Percentiles rank a stretch among this genome's conserved stretches.
These are phyloP conservation scores for Patella pellucida DNA, from an alignment of 2,888 invertebrate genomes.

Conservation along the genomic window DNA sequence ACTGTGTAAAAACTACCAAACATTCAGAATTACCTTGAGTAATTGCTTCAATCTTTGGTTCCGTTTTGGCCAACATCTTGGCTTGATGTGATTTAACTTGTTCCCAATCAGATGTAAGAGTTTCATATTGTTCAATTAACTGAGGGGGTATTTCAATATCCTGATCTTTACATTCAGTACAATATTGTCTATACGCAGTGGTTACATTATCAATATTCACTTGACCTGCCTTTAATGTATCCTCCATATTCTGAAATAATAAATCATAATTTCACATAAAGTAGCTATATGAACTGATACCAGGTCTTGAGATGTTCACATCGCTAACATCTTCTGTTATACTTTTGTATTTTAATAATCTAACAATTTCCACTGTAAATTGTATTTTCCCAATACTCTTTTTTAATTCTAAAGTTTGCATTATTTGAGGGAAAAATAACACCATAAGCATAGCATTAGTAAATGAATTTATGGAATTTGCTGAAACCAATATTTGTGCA, in stretches of 20 bases:
- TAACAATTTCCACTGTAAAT: background rate
- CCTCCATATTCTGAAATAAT: conserved; percentile 56
- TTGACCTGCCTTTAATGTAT: conserved; percentile 57
- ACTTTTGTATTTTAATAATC: conserved; percentile 5
- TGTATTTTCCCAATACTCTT: too few species aligned
- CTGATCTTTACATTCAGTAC: conserved; percentile 46
- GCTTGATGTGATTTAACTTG: conserved; percentile 53
- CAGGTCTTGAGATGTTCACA: too few species aligned
- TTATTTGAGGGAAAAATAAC: too few species aligned
- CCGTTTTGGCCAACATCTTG: conserved; percentile 41
- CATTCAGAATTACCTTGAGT: conserved; percentile 46
- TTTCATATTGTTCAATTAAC: conserved; percentile 54
- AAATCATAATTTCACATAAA: background rate
- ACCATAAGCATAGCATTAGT: too few species aligned
- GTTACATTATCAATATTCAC: conserved; percentile 57
- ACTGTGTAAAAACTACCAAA: too few species aligned
- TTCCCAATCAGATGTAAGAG: conserved; percentile 63
- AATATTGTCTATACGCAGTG: conserved; percentile 44
- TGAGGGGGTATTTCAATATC: conserved; percentile 50
- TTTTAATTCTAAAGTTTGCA: too few species aligned
- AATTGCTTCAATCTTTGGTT: conserved; percentile 52
- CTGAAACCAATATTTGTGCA: too few species aligned
- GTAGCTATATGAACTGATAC: too few species aligned
- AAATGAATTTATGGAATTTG: too few species aligned
- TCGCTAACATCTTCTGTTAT: too few species aligned